Percentiles rank a stretch among this genome's conserved stretches.
phyloP scores from a whole-genome alignment of 2,888 invertebrate genomes.

The Parnassius apollo region DNA sequence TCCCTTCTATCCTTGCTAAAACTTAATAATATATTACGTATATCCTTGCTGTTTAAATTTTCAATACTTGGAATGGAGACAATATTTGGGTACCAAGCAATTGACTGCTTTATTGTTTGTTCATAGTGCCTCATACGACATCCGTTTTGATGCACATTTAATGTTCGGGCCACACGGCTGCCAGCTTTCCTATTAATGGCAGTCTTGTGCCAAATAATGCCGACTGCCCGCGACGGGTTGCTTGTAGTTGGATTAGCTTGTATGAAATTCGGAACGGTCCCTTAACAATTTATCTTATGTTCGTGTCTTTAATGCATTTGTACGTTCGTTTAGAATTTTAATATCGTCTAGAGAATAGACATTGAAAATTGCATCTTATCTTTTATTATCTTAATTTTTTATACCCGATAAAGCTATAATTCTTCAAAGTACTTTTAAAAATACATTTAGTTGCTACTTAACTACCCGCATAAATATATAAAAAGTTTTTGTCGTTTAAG shows the following conservation, averaged over 20 bases:
- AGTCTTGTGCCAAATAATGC: conserved; percentile 65
- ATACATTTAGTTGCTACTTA: no score
- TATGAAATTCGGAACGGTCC: conserved; percentile 40
- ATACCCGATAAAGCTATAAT: no score
- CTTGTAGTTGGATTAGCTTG: conserved; percentile 56
- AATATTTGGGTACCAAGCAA: conserved; percentile 41
- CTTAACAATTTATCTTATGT: conserved; percentile 15
- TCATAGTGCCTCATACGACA: conserved; percentile 72
- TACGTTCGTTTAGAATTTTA: conserved; percentile 3
- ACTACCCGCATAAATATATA: no score
- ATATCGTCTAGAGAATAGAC: not conserved
- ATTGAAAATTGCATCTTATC: not conserved
- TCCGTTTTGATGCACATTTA: conserved; percentile 73
- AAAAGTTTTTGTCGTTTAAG: no score
- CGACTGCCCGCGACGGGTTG: conserved; percentile 45
- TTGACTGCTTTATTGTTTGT: conserved; percentile 69
- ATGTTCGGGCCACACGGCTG: conserved; percentile 61
- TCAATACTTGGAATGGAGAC: not conserved
- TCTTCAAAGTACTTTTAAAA: no score
- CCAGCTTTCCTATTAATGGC: conserved; percentile 69
- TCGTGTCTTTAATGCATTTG: conserved; percentile 10
- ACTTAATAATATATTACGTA: no score
- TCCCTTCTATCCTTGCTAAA: no score
- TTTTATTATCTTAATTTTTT: not conserved
- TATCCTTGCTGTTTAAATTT: no score